Percentiles rank a stretch among this genome's conserved stretches.
Conservation (phyloP, 2,888 invertebrate genomes). For the Carpatolechia fugitivella region DNA sequence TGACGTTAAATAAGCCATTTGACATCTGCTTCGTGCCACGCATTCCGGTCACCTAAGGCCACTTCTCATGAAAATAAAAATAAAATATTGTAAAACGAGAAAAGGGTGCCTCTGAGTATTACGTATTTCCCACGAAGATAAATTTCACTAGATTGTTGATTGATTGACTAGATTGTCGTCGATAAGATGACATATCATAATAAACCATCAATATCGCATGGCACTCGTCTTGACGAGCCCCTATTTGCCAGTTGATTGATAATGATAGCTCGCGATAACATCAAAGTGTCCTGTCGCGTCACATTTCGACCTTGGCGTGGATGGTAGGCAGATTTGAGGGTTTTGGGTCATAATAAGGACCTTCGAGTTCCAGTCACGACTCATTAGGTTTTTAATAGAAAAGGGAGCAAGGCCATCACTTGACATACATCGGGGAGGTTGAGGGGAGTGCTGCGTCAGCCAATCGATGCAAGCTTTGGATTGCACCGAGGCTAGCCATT, state of each 20-base stretch:
- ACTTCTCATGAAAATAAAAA: no score
- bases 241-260: slow-evolving; percentile 8
- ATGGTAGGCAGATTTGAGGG: slow-evolving; percentile 19
- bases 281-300: slow-evolving; percentile 12
- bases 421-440: slow-evolving; percentile 67
- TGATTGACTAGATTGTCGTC: not conserved
- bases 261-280: slow-evolving; percentile 6
- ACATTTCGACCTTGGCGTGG: slow-evolving; percentile 24
- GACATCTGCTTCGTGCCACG: no score
- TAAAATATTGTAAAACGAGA: no score
- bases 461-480: slow-evolving; percentile 61
- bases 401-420: slow-evolving; percentile 76
- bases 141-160: not conserved
- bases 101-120: no score
- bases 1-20: no score
- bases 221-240: not conserved
- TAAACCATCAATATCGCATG: slow-evolving; percentile 4
- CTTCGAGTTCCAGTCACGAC: slow-evolving; percentile 22
- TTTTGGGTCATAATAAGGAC: slow-evolving; percentile 51
- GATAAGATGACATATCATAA: not conserved
- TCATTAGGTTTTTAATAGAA: slow-evolving; percentile 74
- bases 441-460: slow-evolving; percentile 68
- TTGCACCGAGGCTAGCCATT: slow-evolving; percentile 34
- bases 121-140: no score
- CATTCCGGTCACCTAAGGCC: no score